Conservation (phyloP, 2,888 invertebrate genomes). For the Agrilus mali region DNA sequence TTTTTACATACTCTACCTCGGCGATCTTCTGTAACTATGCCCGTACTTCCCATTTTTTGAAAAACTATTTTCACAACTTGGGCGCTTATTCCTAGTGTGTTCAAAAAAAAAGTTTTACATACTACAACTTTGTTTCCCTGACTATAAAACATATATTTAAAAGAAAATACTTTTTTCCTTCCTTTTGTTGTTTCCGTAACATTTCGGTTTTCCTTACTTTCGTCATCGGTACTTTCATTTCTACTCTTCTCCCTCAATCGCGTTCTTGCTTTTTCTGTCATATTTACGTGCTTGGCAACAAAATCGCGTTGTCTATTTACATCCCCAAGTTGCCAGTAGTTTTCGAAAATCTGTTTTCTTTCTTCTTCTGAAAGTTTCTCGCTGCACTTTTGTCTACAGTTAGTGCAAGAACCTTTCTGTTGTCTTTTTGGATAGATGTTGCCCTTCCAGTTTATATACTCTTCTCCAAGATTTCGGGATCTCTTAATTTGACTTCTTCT, state of each 20-base stretch:
- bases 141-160: no score
- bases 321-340: conserved; percentile 1
- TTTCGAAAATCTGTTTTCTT: not conserved
- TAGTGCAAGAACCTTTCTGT: not conserved
- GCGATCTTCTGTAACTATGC: conserved; percentile 6
- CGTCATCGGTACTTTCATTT: not conserved
- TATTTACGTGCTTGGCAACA: conserved; percentile 2
- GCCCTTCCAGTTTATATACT: no score
- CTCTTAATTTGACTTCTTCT: no score
- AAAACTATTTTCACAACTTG: not conserved
- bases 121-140: not conserved
- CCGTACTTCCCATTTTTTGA: not conserved
- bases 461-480: no score
- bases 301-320: conserved; percentile 4
- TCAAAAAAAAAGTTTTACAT: not conserved
- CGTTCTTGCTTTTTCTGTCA: not conserved
- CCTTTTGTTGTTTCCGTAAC: no score
- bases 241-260: not conserved
- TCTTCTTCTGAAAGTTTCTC: not conserved
- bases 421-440: no score
- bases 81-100: not conserved
- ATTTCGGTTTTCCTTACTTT: no score
- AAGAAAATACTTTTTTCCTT: no score
- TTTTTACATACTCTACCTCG: conserved; percentile 12
- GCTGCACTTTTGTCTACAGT: no score